Percentiles rank a stretch among this genome's conserved stretches.
Evolutionary conservation across 2,888 invertebrate species (phyloP).

Genomic region (Lamproptera curius): DNA sequence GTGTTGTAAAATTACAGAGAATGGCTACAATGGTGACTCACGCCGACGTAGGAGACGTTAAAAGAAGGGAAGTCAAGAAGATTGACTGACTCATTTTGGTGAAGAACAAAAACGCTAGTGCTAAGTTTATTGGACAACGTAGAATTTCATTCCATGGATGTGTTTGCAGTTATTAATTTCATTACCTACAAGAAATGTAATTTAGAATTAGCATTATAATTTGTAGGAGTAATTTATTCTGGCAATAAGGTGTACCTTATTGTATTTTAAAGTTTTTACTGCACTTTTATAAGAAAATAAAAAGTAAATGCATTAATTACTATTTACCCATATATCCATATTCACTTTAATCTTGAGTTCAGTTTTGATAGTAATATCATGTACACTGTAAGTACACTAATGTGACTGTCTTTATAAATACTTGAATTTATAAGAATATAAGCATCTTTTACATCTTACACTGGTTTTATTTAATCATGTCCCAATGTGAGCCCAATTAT

Average conservation of each 20-base stretch:
- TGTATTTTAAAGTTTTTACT: conserved; percentile 1
- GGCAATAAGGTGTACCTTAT: background rate
- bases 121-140: conserved; percentile 28
- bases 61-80: conserved; percentile 29
- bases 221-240: conserved; percentile 2
- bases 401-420: conserved; percentile 15
- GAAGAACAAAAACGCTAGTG: conserved; percentile 22
- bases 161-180: conserved; percentile 18
- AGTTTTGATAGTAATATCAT: conserved; percentile 8
- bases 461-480: background rate
- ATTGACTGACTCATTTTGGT: too few species aligned
- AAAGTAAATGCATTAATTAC: conserved; percentile 5
- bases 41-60: conserved; percentile 70
- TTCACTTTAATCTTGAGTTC: conserved; percentile 9
- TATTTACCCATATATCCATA: conserved; percentile 4
- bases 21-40: conserved; percentile 69
- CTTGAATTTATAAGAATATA: conserved; percentile 19
- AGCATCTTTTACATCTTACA: conserved; percentile 8
- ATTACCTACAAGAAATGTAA: conserved; percentile 6
- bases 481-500: too few species aligned
- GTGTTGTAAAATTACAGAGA: conserved; percentile 60
- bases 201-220: background rate
- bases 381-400: conserved; percentile 19
- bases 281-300: conserved; percentile 3
- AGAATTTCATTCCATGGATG: conserved; percentile 51